Evolutionary conservation across 2,113 vertebrate genomes (phyloP).

Genomic region (Dromiciops gliroides): DNA sequence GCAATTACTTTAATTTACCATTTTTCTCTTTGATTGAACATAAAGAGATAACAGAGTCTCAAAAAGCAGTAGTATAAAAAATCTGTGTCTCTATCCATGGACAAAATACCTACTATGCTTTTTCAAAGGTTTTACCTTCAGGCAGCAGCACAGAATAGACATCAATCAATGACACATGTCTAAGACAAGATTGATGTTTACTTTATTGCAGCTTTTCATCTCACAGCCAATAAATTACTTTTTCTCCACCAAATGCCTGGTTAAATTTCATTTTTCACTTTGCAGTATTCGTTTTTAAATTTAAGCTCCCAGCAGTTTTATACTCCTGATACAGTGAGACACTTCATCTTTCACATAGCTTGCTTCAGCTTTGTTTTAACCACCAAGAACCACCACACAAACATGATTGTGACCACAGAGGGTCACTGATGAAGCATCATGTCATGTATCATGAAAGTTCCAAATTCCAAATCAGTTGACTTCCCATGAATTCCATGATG

Average conservation of each 20-base stretch:
- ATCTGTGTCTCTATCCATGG: conserved; percentile 78
- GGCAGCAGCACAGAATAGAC: conserved; percentile 74
- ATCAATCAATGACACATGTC: conserved; percentile 82
- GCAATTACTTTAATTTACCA: conserved; percentile 87
- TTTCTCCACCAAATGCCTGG: conserved; percentile 81
- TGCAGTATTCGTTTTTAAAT: conserved; percentile 80
- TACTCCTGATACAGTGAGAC: conserved; percentile 70
- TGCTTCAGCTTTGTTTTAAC: conserved; percentile 78
- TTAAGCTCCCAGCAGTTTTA: conserved; percentile 78
- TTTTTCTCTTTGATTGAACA: conserved; percentile 83
- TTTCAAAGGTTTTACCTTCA: conserved; percentile 81
- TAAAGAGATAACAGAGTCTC: conserved; percentile 81
- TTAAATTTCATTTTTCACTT: conserved; percentile 85
- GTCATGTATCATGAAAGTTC: conserved; percentile 26
- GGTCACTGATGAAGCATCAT: not conserved
- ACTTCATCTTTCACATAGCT: conserved; percentile 62
- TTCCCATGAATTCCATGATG: conserved; percentile 40
- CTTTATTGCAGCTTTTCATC: conserved; percentile 79
- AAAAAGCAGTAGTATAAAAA: conserved; percentile 81
- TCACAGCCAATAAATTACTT: conserved; percentile 83
- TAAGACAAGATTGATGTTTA: conserved; percentile 79
- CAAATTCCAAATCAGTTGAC: conserved; percentile 59
- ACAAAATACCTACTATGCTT: conserved; percentile 84
- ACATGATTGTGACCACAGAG: conserved; percentile 35
- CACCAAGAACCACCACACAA: conserved; percentile 50